A percentile compares a stretch with the other conserved stretches of the same genome.
Evolutionary conservation across 2,113 vertebrate species (phyloP).

Genomic region (Crypturellus undulatus): DNA sequence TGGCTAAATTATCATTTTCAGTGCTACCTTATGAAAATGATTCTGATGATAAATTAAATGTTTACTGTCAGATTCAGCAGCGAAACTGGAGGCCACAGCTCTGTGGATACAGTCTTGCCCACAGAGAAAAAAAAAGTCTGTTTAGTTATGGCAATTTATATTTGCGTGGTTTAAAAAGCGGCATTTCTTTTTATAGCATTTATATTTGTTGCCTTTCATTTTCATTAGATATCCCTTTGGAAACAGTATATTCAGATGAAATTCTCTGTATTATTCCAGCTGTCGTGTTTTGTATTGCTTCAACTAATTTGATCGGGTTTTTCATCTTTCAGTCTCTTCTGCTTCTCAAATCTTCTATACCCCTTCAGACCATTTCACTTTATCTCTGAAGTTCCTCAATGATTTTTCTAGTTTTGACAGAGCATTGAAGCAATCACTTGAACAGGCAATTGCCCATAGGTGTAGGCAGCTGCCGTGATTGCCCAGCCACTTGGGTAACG

Average conservation of each 20-base stretch:
- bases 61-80: background rate
- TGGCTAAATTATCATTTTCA: background rate
- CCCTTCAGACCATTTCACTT: background rate
- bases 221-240: background rate
- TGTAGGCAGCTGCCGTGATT: background rate
- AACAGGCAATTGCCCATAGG: rapidly evolving
- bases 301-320: background rate
- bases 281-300: background rate
- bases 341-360: background rate
- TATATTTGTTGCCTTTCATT: background rate
- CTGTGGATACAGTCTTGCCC: rapidly evolving
- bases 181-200: background rate
- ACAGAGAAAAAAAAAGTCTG: background rate
- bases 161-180: rapidly evolving
- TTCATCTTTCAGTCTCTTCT: background rate
- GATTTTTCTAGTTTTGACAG: slow-evolving; percentile 8
- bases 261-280: background rate
- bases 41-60: rapidly evolving
- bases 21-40: background rate
- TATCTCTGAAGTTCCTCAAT: background rate
- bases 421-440: background rate
- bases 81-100: background rate
- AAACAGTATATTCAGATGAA: background rate
- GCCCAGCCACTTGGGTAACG: background rate
- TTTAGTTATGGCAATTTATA: background rate